Evolutionary conservation across 1,140 invertebrate genomes (phyloP), one percentile per base, ranked within the genome.

Genomic region (Drosophila pseudoananassae): DNA sequence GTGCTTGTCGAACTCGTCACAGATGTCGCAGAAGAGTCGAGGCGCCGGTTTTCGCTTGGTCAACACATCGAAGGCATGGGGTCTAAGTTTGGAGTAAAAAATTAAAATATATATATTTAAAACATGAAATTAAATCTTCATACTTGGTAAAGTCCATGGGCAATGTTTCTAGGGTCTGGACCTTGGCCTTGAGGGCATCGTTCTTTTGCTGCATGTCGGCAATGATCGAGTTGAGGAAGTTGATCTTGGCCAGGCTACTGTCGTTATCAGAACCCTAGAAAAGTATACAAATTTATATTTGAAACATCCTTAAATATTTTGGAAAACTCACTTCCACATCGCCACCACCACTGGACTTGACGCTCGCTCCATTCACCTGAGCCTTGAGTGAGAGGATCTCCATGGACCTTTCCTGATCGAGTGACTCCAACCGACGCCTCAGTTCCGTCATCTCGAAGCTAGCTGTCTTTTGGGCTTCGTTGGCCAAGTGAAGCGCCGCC

Each of bases 1-100:
- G 90, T 99, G 98, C 57, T 95, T 92, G 93, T 99, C 98, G 93
- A 99, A 99, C 89, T 95, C 94, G 93, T 99, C 98, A 92, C 98
- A 99, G 80, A 99, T 99, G 94, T 99, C 98, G 94, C 98, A 99
- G 92, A 97, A 99, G 75, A 98, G 92, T 45, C 98, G 95, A 23
- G 96, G 96, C 15, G 96, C 93, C 4, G 94, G 92, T 55, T 92
- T 88, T 4, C 88, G 76, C 33, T 87, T 92, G 33, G 65, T 58
- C 15, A 91, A 20, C 50, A 85, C 53, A 52, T 92, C 83, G 43
- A 90, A 90, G 23, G 82, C 74, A 45, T 80, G 64, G 0, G 90
- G 82, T 25, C 92, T 92, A 1, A 2, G 61, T 12, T 36, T 36
- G 2, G 5, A 17, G n/a, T n/a, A 12, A 36, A 36, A 4, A n/a